Evolutionary conservation across 64 coral and sea anemone species (phyloP).

Genomic region (Montipora capricornis): DNA sequence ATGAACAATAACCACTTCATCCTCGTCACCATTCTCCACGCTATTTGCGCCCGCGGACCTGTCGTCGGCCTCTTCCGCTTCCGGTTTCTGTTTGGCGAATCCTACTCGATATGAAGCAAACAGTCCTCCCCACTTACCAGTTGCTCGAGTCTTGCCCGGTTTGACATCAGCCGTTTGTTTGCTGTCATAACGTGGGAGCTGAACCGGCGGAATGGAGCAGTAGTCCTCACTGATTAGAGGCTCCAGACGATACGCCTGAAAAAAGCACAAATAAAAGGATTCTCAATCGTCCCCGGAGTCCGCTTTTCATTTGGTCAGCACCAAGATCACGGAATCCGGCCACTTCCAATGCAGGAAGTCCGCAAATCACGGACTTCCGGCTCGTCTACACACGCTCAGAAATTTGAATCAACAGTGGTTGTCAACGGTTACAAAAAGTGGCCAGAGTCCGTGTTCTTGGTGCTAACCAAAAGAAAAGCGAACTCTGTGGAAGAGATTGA

Average conservation of each 20-base stretch:
- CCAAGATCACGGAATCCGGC: no score
- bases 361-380: no score
- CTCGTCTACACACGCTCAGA: no score
- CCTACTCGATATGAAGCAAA: slow-evolving; percentile 37
- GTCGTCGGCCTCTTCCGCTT: slow-evolving; percentile 23
- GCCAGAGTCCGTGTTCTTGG: no score
- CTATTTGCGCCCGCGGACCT: slow-evolving; percentile 36
- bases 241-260: slow-evolving; percentile 92
- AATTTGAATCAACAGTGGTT: no score
- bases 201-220: slow-evolving; percentile 67
- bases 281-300: neutral
- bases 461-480: no score
- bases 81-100: slow-evolving; percentile 32
- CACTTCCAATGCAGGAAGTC: no score
- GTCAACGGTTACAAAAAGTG: no score
- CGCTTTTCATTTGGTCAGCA: no score
- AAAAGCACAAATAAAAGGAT: neutral
- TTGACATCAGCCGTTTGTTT: slow-evolving; percentile 65
- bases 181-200: slow-evolving; percentile 84
- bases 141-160: slow-evolving; percentile 27
- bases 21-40: slow-evolving; percentile 46
- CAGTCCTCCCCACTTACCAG: slow-evolving; percentile 13
- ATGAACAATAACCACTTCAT: slow-evolving; percentile 64
- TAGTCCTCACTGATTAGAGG: slow-evolving; percentile 90
- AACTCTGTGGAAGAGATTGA: no score